Conservation (phyloP, 2,888 invertebrate species). For the Drosophila bunnanda region DNA sequence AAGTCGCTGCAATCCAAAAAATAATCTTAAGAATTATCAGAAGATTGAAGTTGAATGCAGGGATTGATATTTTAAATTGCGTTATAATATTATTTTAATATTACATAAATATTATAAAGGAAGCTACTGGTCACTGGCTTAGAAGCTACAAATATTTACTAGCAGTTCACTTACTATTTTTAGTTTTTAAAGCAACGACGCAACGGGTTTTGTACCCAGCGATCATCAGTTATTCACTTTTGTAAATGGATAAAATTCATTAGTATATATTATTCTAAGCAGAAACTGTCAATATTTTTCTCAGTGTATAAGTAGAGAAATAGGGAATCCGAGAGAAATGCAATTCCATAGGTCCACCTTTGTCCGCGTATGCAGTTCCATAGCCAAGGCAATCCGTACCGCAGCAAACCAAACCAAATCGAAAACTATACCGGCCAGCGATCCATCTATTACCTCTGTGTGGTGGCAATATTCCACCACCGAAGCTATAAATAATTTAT, state of each 20-base stretch:
- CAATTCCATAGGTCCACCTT: slow-evolving; percentile 15
- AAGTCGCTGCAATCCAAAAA: not conserved
- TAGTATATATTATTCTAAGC: not conserved
- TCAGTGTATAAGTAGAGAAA: not conserved
- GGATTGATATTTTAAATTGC: not conserved
- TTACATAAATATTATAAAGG: too few species aligned
- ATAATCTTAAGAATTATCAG: not conserved
- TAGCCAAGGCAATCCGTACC: slow-evolving; percentile 3
- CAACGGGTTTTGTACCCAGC: not conserved
- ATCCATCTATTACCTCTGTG: slow-evolving; percentile 70
- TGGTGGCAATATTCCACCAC: slow-evolving; percentile 80
- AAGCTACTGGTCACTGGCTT: too few species aligned
- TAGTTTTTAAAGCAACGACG: too few species aligned
- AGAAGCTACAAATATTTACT: too few species aligned
- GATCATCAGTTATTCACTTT: not conserved
- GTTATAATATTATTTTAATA: too few species aligned
- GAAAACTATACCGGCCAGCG: slow-evolving; percentile 41
- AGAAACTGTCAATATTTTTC: not conserved
- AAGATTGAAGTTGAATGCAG: not conserved
- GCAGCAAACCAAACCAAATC: slow-evolving; percentile 2
- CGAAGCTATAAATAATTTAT: slow-evolving; percentile 80
- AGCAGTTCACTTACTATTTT: too few species aligned
- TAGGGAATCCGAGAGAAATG: slow-evolving; percentile 24
- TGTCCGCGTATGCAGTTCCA: slow-evolving; percentile 21
- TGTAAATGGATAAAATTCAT: not conserved